Evolutionary conservation across 2,888 invertebrate species (phyloP), one percentile per base, ranked within the genome.

Genomic region (Eristalinus aeneus): DNA sequence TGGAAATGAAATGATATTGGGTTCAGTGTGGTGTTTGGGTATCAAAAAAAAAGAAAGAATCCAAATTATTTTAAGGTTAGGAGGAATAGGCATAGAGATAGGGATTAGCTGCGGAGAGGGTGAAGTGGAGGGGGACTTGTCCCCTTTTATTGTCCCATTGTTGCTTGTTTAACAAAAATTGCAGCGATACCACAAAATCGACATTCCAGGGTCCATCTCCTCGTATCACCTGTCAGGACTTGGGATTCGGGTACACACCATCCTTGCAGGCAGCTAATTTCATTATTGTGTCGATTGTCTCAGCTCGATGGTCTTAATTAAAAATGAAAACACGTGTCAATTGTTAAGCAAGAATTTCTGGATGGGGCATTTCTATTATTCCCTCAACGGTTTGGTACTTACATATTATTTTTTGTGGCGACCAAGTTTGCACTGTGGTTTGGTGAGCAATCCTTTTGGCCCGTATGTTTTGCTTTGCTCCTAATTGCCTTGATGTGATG

Each of bases 1-100:
- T 71, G 72, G 72, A 78, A 78, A 65, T 53, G 72, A 78, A 78
- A 65, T 53, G 58, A 77, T 54, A 77, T 77, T 63, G 63, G 46
- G 69, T 61, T 68, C 27, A 54, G 68, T 46, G 46, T 60, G 23
- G 46, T 79, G 63, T 73, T 65, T 58, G 71, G 32, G 69, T 73
- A 16, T 23, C 31, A 36, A 39, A 60, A 56, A 61, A 69, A 68
- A 76, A 36, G 46, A 53, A 69, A 68, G 56, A 69, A 69, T 69
- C 34, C 22, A 76, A 71, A 71, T 58, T 31, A 56, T 71, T 71
- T 58, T 77, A 12, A 58, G 20, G 16, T 36, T 71, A 36, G 32
- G 12, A 36, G 32, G 12, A 16, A 64, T 56, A 20, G 34, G 22
- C 6, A 58, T 56, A 56, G 56, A 56, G 23, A 56, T 56, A 56